phyloP scores from a whole-genome alignment of 2,797 vertebrate species.

The Gambusia yucatana region DNA sequence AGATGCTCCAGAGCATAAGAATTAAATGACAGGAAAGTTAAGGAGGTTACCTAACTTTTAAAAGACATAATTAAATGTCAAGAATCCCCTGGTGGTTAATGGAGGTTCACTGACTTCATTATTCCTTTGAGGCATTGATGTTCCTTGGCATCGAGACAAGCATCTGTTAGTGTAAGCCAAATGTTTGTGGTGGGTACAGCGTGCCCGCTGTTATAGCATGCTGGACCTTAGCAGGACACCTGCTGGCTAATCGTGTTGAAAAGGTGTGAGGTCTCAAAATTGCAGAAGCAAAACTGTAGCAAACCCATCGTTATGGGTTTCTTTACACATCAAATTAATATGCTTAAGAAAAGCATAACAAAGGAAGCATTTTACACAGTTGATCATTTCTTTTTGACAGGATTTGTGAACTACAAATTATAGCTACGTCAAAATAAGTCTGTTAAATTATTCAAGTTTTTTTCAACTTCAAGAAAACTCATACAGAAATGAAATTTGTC shows the following conservation, averaged over 20 bases:
- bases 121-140: not conserved
- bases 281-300: not conserved
- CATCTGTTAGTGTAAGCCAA: not conserved
- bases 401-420: not conserved
- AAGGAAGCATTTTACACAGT: not conserved
- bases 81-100: not conserved
- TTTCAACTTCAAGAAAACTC: not conserved
- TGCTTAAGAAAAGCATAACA: not conserved
- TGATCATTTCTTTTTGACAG: not conserved
- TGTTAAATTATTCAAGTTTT: not conserved
- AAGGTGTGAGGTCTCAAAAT: not conserved
- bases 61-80: not conserved
- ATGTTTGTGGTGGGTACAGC: not conserved
- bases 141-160: not conserved
- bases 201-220: not conserved
- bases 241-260: not conserved
- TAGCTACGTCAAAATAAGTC: not conserved
- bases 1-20: not conserved
- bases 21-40: not conserved
- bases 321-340: not conserved
- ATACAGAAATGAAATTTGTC: conserved; percentile 3
- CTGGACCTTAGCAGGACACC: not conserved
- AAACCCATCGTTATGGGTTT: not conserved
- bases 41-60: not conserved
- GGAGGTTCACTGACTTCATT: not conserved